Base-by-base conservation (phyloP, 2,797 vertebrate genomes). In the Neomorphus geoffroyi region DNA sequence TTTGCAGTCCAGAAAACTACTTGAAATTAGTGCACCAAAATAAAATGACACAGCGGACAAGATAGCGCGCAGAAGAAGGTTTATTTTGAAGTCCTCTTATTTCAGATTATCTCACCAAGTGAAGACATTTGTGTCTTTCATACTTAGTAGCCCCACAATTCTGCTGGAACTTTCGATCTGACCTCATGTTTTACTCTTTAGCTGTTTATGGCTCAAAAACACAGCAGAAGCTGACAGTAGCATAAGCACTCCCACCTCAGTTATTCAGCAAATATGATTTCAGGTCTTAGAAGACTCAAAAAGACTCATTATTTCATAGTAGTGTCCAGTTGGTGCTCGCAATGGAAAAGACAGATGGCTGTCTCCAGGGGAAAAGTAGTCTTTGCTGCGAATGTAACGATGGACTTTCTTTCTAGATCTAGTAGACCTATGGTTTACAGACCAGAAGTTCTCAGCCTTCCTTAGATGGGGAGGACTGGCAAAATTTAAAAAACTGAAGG, bases 401-500 rank as follows among this genome's bases (percentile, higher is more conserved):
- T 39, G 10, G 4, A 48, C 18, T 79, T 71, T 33, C 12, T 21
- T 82, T 60, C 18, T 37, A 21, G 8, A 64, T 3, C 2, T 66
- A 39, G 35, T 51, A 33, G 8, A 35, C 11, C 4, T 48, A 15
- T 57, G 26, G 8, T 14, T 54, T n/a, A 6, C 11, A 62, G 30
- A 6, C 11, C 26, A 30, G 12, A 72, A 60, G 13, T 5, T 86
- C 11, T 33, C 4, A 50, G 9, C 14, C 16, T 62, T 51, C 32
- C 8, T 26, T 18, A 37, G 8, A 6, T 11, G 6, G 6, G 4
- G 5, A 57, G 21, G 9, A 37, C 2, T 15, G 27, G 11, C 26
- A 46, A 43, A 62, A 41, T 14, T 32, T n/a, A 9, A 6, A 48
- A 60, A 88, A 6, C 1, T 4, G 13, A n/a, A 30, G 1, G 0